Conservation (phyloP, 1,140 invertebrate genomes). For the Drosophila athabasca region DNA sequence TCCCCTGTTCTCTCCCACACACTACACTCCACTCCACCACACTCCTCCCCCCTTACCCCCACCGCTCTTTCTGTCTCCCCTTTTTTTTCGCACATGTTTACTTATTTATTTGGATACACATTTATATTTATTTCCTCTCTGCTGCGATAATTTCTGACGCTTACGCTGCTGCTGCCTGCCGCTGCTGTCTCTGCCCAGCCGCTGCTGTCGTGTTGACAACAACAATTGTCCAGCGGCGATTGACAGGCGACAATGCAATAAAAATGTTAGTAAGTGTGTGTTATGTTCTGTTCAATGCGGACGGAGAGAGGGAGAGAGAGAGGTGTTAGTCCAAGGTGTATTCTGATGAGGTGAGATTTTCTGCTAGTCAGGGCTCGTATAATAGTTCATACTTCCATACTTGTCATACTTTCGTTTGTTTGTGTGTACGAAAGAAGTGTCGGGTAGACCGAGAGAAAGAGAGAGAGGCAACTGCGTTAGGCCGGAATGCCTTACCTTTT, state of each 20-base stretch:
- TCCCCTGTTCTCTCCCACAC: neutral
- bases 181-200: conserved; percentile 4
- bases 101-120: conserved; percentile 64
- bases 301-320: neutral
- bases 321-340: neutral
- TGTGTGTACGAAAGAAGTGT: no score
- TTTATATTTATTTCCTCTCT: conserved; percentile 62
- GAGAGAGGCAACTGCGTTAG: neutral
- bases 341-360: neutral
- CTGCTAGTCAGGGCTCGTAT: neutral
- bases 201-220: conserved; percentile 40
- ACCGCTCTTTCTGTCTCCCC: neutral
- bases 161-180: neutral
- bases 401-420: no score
- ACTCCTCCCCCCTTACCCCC: no score
- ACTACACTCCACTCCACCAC: neutral
- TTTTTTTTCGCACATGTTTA: conserved; percentile 52
- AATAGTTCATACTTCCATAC: no score
- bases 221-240: conserved; percentile 42
- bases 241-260: conserved; percentile 52
- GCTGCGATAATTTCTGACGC: conserved; percentile 51
- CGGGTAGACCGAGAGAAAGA: no score
- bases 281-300: neutral
- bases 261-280: conserved; percentile 25
- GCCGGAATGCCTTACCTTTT: no score